phyloP scores from a whole-genome alignment of 2,888 invertebrate genomes.

The Tubulanus polymorphus region DNA sequence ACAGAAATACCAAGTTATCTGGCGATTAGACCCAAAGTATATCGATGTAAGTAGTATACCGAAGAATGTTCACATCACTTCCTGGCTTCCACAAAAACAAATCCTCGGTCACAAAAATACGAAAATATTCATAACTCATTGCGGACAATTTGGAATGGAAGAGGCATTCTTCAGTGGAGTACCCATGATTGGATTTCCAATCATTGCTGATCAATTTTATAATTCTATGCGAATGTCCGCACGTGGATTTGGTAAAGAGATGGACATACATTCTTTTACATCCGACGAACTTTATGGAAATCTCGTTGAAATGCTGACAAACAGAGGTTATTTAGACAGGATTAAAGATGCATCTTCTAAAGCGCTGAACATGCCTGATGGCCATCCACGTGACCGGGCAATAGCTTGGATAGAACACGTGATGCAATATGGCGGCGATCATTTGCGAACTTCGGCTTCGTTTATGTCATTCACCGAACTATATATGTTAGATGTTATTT shows the following conservation, averaged over 20 bases:
- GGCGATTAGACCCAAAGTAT: too few relatives aligned
- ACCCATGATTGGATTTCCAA: slow-evolving; percentile 28
- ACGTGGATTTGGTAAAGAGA: slow-evolving; percentile 23
- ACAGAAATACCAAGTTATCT: too few relatives aligned
- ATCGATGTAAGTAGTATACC: too few relatives aligned
- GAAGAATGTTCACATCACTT: too few relatives aligned
- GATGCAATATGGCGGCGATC: too few relatives aligned
- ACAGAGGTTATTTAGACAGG: not conserved
- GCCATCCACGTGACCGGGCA: too few relatives aligned
- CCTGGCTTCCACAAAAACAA: slow-evolving; percentile 31
- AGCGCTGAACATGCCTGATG: not conserved
- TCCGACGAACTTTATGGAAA: slow-evolving; percentile 13
- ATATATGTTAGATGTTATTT: too few relatives aligned
- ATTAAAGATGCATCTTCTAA: not conserved
- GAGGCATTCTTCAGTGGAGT: slow-evolving; percentile 31
- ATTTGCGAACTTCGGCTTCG: too few relatives aligned
- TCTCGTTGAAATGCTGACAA: slow-evolving; percentile 15
- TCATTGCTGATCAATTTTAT: slow-evolving; percentile 24
- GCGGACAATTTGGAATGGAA: slow-evolving; percentile 27
- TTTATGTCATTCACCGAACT: too few relatives aligned
- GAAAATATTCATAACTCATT: slow-evolving; percentile 30
- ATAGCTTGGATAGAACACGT: too few relatives aligned
- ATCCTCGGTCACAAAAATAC: slow-evolving; percentile 25
- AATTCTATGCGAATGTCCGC: slow-evolving; percentile 21
- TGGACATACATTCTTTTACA: slow-evolving; percentile 19